Conservation (phyloP, 1,140 invertebrate genomes). For the Lordiphosa stackelbergi region DNA sequence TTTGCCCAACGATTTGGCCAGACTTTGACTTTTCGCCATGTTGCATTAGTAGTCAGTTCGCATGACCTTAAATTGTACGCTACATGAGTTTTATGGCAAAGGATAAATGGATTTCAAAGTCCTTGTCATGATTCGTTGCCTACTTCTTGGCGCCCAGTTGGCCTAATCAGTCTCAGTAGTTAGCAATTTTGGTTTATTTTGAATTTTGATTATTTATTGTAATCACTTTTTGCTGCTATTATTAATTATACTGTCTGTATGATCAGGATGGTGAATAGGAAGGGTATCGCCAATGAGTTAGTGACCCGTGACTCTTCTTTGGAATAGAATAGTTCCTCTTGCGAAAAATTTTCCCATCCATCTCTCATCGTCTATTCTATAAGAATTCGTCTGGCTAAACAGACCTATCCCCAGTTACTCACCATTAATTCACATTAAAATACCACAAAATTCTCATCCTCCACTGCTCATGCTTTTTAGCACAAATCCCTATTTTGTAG, state of each 20-base stretch:
- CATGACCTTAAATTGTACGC: slow-evolving; percentile 27
- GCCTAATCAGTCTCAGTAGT: no score
- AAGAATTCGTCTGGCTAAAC: no score
- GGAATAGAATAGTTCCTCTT: no score
- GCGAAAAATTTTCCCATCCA: no score
- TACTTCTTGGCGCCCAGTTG: background rate
- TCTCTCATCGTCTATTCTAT: no score
- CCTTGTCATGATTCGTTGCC: background rate
- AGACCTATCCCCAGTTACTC: background rate
- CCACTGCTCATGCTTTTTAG: slow-evolving; percentile 60
- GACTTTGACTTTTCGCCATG: slow-evolving; percentile 17
- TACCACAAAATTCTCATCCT: slow-evolving; percentile 4
- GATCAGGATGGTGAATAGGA: no score
- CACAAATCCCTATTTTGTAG: slow-evolving; percentile 68
- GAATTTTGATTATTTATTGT: no score
- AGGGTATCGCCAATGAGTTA: no score
- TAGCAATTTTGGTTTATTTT: no score
- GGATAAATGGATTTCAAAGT: background rate
- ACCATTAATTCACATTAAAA: background rate
- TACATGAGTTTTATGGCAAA: slow-evolving; percentile 23
- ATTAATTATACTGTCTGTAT: no score
- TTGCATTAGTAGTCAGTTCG: slow-evolving; percentile 30
- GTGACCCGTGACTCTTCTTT: background rate
- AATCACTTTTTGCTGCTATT: no score
- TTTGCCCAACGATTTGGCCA: slow-evolving; percentile 47